Base-by-base conservation (phyloP, 64 coral and sea anemone species). In the Stichodactyla helianthus region DNA sequence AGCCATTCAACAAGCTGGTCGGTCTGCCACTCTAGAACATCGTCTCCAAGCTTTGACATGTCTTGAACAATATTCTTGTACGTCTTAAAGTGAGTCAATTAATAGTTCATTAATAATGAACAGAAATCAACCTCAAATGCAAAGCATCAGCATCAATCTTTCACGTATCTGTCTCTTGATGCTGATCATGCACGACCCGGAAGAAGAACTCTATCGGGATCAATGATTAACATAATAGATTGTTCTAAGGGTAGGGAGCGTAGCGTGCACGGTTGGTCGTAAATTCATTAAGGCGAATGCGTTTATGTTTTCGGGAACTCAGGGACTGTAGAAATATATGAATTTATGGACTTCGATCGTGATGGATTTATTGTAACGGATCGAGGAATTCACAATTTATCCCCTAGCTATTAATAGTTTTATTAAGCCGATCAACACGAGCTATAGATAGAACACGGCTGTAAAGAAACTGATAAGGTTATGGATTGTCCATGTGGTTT, bases 21-120 rank as follows among this genome's bases (percentile, higher is more conserved):
- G 0, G 51, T 51, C 17, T 50, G 25, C 83, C 83, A 84, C 51
- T 84, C 53, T 1, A 26, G 9, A 6, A 84, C 55, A 13, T 84
- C 57, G 0, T 84, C 55, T 17, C 83, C 83, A 61, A 84, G 23
- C 83, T 35, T 84, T 26, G 83, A 56, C 83, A 84, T 84, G 25
- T 10, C 68, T 74, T 74, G 7, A 74, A 26, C 10, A 14, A 74
- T 74, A 74, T 11, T 74, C 4, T 12, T 27, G 10, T 23, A 31
- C 35, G 68, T 74, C 68, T 27, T 14, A 23, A 74, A 23, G 68
- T 74, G 11, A 74, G 11, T 74, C 11, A 27, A 31, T 26, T 27
- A 58, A 74, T 74, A 23, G 23, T 12, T 27, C 68, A 27, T 74
- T 2, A 74, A 74, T 74, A 35, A 74, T 74, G 22, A 0, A 65